Evolutionary conservation across 2,888 invertebrate species (phyloP), one percentile per base, ranked within the genome.

Genomic region (Lamellibrachia satsuma): DNA sequence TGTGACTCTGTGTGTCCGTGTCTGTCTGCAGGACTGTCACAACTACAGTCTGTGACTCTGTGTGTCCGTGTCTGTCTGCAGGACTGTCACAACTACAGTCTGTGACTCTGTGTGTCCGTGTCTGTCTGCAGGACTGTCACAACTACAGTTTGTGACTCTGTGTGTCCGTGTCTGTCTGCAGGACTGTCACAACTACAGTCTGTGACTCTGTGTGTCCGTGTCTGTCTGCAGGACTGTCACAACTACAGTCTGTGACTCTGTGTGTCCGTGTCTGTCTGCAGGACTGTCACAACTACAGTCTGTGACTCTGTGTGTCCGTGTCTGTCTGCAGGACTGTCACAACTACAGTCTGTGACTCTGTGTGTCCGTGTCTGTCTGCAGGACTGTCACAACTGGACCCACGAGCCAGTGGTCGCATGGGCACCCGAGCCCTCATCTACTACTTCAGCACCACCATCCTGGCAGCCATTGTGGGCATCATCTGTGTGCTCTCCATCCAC

Each of bases 321-420:
- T 75, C 75, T 75, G 75, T 75, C 55, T 9, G 3, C 97, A 97
- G 97, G 97, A 7, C 55, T 55, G 55, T 55, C 75, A 75, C 39
- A 39, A 39, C 75, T 22, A 75, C 22, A 2, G 22, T 75, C 75
- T 75, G 75, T 57, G 57, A 3, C 15, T 11, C 75, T 22, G 6
- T 75, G 75, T 60, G 60, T 75, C 22, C 4, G 22, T 75, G 75
- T 75, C 75, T 75, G 75, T 92, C 15, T 8, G 9, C 97, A 97
- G 97, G 97, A 93, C 97, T 98, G 96, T 97, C 97, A 9, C 97
- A 97, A 94, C 96, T 98, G 95, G 97, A 98, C 95, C 97, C 97
- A 4, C 97, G 97, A 94, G 97, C 97, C 92, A 97, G 97, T 57
- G 97, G 98, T 52, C 97, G 97, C 94, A 97, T 98, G 97, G 98